phyloP scores from a whole-genome alignment of 2,888 invertebrate genomes.

The Chalcis sispes region DNA sequence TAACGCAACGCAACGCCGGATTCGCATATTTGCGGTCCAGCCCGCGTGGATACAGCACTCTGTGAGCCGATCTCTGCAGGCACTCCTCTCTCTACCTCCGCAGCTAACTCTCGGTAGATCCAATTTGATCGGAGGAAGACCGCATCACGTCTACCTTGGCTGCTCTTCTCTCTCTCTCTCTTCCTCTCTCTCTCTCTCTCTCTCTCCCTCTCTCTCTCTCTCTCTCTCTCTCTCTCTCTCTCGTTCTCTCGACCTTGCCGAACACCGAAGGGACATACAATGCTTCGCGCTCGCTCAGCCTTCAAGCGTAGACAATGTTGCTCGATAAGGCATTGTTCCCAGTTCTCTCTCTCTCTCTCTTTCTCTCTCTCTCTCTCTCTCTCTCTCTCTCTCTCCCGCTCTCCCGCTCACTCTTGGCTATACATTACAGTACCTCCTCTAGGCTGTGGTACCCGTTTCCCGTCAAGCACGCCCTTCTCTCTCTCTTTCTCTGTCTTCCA shows the following conservation, averaged over 20 bases:
- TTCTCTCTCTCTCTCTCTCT: not conserved
- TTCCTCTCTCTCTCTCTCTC: constrained; percentile 38
- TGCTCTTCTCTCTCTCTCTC: constrained; percentile 42
- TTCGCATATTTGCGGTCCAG: constrained; percentile 65
- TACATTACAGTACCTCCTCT: too few species aligned
- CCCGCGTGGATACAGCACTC: constrained; percentile 57
- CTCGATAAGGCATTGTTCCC: constrained; percentile 75
- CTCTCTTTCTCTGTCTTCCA: too few species aligned
- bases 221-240: constrained; percentile 34
- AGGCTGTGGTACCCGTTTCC: too few species aligned
- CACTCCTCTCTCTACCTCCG: constrained; percentile 32
- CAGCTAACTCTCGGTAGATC: constrained; percentile 67
- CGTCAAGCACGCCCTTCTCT: not conserved
- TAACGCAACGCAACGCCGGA: constrained; percentile 55
- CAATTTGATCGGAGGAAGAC: constrained; percentile 71
- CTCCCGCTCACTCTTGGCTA: not conserved
- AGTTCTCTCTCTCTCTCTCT: constrained; percentile 23
- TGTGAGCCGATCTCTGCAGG: too few species aligned
- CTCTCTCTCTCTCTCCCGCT: not conserved
- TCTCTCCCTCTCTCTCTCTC: constrained; percentile 43
- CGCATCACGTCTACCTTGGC: constrained; percentile 59
- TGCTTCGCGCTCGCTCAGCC: constrained; percentile 8
- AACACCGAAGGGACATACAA: constrained; percentile 24
- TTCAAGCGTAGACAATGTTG: constrained; percentile 69
- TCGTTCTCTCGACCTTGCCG: constrained; percentile 33